Evolutionary conservation across 2,113 vertebrate genomes (phyloP), one percentile per base, ranked within the genome.

Genomic region (Pyrgilauda ruficollis): DNA sequence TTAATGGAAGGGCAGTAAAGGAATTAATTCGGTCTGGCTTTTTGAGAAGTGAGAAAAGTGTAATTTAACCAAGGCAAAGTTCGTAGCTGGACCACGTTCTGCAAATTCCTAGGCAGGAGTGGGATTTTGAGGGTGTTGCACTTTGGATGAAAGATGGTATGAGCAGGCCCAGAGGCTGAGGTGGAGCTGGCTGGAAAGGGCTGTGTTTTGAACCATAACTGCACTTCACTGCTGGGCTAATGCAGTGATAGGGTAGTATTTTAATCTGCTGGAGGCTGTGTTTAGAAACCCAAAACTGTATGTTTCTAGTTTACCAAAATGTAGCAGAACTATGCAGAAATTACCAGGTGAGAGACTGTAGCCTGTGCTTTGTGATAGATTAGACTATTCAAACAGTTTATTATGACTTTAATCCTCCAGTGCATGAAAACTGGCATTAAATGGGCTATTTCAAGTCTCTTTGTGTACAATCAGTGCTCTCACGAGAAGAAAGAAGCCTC

Each of bases 401-500:
- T 75, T 82, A 20, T 41, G 43, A 46, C 74, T 95, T 95, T 55
- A 93, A 85, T 87, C 49, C 13, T 33, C 77, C 66, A 87, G 64
- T 79, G 70, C n/a, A 14, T 62, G n/a, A 76, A 26, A 84, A 39
- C 10, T 73, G 62, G 28, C 88, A 72, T 87, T 96, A 87, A 94
- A 82, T 83, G 46, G 58, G 58, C 87, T 87, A 33, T 95, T 95
- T 89, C 58, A 67, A 56, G 58, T 89, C 64, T 89, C 50, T 90
- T 70, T 87, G 61, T 89, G 84, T 91, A 87, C 78, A 73, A 37
- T 87, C 80, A 64, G 37, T 82, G 84, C 63, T 94, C 73, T 72
- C 77, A 46, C 8, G 1, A 70, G 77, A 87, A 87, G 80, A 84
- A 82, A 91, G 68, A 72, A 87, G 79, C 66, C 84, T 89, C 91